Evolutionary conservation across 2,888 invertebrate genomes (phyloP).

Genomic region (Ellobium chinense): DNA sequence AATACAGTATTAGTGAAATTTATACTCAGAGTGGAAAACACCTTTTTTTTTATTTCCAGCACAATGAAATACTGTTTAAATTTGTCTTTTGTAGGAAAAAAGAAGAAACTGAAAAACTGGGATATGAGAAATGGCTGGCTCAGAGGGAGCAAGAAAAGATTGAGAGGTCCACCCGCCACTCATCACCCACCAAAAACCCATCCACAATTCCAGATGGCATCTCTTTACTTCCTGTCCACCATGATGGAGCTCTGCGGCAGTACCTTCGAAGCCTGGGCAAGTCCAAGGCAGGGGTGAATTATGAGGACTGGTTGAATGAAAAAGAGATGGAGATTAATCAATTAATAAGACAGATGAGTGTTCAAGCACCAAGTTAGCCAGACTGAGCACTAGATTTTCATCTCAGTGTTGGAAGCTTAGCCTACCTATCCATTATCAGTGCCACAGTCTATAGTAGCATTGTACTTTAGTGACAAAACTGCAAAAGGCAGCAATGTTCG

Average conservation of each 20-base stretch:
- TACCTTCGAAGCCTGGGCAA: slow-evolving; percentile 66
- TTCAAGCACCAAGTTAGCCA: background rate
- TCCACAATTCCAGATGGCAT: slow-evolving; percentile 2
- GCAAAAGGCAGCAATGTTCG: too few relatives aligned
- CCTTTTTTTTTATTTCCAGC: too few relatives aligned
- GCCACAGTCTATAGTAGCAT: too few relatives aligned
- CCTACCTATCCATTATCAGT: too few relatives aligned
- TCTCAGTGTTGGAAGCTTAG: too few relatives aligned
- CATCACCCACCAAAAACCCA: background rate
- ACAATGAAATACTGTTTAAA: background rate
- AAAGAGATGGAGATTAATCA: slow-evolving; percentile 61
- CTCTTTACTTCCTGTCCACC: slow-evolving; percentile 27
- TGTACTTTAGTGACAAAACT: too few relatives aligned
- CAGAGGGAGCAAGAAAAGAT: slow-evolving; percentile 67
- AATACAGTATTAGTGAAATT: too few relatives aligned
- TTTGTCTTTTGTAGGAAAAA: slow-evolving; percentile 60
- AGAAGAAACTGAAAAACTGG: slow-evolving; percentile 67
- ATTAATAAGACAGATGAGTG: slow-evolving; percentile 12
- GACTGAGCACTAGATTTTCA: too few relatives aligned
- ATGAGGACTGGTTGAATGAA: slow-evolving; percentile 71
- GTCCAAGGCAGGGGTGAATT: slow-evolving; percentile 61
- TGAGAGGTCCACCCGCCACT: slow-evolving; percentile 38
- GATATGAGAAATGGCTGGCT: slow-evolving; percentile 74
- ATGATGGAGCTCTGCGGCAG: slow-evolving; percentile 63
- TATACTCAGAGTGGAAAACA: too few relatives aligned